Evolutionary conservation across 1,140 invertebrate genomes (phyloP).

Genomic region (Drosophila kepulauana): DNA sequence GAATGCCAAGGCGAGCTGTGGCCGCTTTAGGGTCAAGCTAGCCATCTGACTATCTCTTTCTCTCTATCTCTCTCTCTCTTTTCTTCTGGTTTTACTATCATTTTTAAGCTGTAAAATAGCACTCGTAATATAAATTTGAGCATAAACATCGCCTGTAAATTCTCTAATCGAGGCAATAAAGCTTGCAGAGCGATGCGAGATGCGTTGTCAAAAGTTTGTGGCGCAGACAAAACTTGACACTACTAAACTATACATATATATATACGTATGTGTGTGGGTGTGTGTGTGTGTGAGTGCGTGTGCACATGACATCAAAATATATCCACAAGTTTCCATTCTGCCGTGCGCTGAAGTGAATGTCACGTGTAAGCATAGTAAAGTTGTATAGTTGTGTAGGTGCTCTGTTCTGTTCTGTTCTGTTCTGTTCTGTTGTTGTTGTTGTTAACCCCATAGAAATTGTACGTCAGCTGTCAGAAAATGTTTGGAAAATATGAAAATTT

Average conservation of each 20-base stretch:
- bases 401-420: background rate
- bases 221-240: conserved; percentile 8
- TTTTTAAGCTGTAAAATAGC: background rate
- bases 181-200: background rate
- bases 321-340: conserved; percentile 12
- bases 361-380: background rate
- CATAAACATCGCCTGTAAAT: background rate
- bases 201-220: conserved; percentile 7
- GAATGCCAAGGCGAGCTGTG: background rate
- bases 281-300: conserved; percentile 6
- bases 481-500: conserved; percentile 25
- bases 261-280: background rate
- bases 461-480: conserved; percentile 24
- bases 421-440: background rate
- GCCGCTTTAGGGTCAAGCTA: background rate
- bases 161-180: conserved; percentile 17
- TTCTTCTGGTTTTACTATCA: too few species aligned
- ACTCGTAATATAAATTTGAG: background rate
- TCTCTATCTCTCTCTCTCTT: background rate
- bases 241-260: background rate
- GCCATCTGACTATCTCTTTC: background rate
- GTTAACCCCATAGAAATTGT: conserved; percentile 21
- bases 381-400: background rate
- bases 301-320: conserved; percentile 17
- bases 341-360: background rate